Evolutionary conservation across 2,797 vertebrate genomes (phyloP), one percentile per base, ranked within the genome.

Genomic region (Acrocephalus scirpaceus): DNA sequence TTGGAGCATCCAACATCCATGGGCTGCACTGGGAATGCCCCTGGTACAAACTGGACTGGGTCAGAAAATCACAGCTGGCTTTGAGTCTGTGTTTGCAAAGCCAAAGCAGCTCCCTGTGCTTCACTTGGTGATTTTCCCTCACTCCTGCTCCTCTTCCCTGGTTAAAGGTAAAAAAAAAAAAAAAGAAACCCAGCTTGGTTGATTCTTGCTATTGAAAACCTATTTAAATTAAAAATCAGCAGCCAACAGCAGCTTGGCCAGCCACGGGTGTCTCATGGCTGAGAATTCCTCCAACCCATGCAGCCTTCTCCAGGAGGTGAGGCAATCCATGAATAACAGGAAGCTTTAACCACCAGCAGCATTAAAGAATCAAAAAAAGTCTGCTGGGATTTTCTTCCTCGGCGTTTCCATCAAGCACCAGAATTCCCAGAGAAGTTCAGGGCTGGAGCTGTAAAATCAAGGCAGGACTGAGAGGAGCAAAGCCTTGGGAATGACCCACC

Each of bases 201-300:
- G 40, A 62, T 71, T 71, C 54, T 36, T 9, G 16, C 50, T 60
- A 8, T 16, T 51, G 73, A 70, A 79, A 83, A 51, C 16, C 18
- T 11, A 21, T 29, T 51, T 66, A 84, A 75, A 71, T 32, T 66
- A 62, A 73, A 53, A 36, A 62, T 4, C 29, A 15, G 11, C 13
- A 69, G 57, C 26, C 11, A 7, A 8, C 1, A 10, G n/a, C 62
- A 40, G 16, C 5, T 0, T 2, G 45, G 62, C n/a, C 40, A 48
- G 57, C 15, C 27, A 20, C 2, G 4, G 11, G 4, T 19, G 13
- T 12, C 74, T 61, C 3, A 1, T 1, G 11, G 26, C 13, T 16
- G 23, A 71, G 20, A 34, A 30, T 11, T 60, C 42, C 56, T 45
- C 50, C 29, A 34, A 20, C 30, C 13, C 25, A 51, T 6, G 5